A percentile compares a stretch with the other conserved stretches of the same genome.
Conservation (phyloP, 2,113 vertebrate genomes). For the Plecotus auritus region DNA sequence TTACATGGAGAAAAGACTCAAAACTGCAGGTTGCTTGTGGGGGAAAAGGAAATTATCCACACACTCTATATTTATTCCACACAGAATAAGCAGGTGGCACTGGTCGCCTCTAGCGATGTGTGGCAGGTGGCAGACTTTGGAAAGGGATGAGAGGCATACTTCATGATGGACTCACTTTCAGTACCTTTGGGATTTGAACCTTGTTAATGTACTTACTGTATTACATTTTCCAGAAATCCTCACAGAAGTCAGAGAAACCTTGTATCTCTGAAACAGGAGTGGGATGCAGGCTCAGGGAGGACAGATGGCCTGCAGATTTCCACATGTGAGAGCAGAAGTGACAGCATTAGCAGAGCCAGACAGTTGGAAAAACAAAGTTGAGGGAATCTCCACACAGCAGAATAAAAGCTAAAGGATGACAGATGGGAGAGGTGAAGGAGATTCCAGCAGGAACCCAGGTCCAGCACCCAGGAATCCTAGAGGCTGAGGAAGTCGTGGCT, state of each 20-base stretch:
- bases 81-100: neutral
- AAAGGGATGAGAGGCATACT: neutral
- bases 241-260: neutral
- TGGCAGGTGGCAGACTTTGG: neutral
- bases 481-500: neutral
- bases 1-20: neutral
- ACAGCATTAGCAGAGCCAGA: no score
- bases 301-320: neutral
- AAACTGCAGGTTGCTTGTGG: neutral
- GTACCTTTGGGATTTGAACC: neutral
- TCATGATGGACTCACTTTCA: neutral
- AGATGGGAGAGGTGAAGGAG: neutral
- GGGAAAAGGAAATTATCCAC: neutral
- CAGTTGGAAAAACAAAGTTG: neutral
- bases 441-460: no score
- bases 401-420: neutral
- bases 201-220: neutral
- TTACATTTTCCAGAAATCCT: neutral
- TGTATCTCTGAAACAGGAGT: neutral
- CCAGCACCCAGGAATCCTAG: no score
- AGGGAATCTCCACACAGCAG: neutral
- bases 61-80: neutral
- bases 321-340: neutral
- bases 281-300: neutral
- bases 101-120: neutral